Evolutionary conservation across 2,797 vertebrate genomes (phyloP), one percentile per base, ranked within the genome.

Genomic region (Darevskia nairensis): DNA sequence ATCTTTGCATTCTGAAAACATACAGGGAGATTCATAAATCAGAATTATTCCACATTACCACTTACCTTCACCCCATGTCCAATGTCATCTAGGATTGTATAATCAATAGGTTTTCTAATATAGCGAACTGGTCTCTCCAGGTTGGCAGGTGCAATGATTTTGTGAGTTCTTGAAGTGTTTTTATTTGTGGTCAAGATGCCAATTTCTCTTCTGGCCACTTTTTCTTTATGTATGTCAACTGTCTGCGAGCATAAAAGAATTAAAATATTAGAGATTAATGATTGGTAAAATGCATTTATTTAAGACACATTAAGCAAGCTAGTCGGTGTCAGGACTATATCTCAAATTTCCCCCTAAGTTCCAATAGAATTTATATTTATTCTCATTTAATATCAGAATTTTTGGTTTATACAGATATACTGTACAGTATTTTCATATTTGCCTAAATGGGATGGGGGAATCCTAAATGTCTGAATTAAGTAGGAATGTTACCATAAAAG

Each of bases 171-270:
- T 94, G 99, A 99, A 50, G 99, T 99, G 97, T 99, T 99, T 97
- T 99, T 99, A 96, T 99, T 99, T 94, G 99, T 99, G 93, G 99
- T 99, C 96, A 99, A 98, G 97, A 99, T 99, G 96, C 99, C 99
- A 92, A 99, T 99, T 97, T 99, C 99, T 96, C 99, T 98, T 95
- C 99, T 97, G 88, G 99, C 99, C 91, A 99, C 99, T 95, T 99
- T 99, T 95, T 99, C 99, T 97, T 99, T 99, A 96, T 99, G 99
- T 97, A 99, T 99, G 97, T 99, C 99, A 97, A 99, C 99, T 50
- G 99, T 99, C 99, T 99, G 95, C 46, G 93, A 93, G 94, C 88
- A 96, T 72, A 96, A 96, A 92, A 91, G 87, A 95, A 94, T 94
- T 94, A 95, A 92, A 94, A 92, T 91, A 94, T 71, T 83, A 92